Evolutionary conservation across 2,797 vertebrate species (phyloP).

Genomic region (Chiroxiphia lanceolata): DNA sequence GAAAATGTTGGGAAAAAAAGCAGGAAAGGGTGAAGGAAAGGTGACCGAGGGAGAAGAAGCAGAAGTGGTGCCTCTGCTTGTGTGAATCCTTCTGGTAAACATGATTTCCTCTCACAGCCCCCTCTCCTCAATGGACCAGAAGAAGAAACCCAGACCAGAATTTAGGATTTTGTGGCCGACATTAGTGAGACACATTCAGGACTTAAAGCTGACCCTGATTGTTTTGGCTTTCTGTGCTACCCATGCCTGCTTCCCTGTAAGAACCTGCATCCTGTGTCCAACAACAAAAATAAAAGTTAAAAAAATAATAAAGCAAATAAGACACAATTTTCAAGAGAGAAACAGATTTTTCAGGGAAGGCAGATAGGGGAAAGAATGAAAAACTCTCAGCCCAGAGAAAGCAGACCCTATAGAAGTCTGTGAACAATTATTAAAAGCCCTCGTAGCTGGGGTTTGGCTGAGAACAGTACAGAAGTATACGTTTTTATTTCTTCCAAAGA

Average conservation of each 20-base stretch:
- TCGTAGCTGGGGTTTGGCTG: not conserved
- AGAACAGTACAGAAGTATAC: not conserved
- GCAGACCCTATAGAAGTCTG: not conserved
- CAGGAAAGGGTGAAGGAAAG: not conserved
- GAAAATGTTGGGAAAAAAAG: not conserved
- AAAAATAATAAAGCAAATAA: not conserved
- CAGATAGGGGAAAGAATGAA: not conserved
- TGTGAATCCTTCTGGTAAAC: not conserved
- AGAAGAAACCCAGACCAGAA: not conserved
- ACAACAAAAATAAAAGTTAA: not conserved
- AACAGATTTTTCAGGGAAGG: not conserved
- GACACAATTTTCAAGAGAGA: not conserved
- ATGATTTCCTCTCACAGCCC: not conserved
- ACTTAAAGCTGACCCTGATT: not conserved
- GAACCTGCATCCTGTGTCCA: not conserved
- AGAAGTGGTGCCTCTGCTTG: not conserved
- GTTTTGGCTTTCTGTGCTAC: not conserved
- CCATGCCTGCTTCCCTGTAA: not conserved
- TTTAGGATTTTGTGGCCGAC: not conserved
- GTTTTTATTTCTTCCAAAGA: not conserved
- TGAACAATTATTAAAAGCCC: not conserved
- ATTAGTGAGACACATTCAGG: not conserved
- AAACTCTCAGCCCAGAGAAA: not conserved
- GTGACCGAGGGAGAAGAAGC: not conserved
- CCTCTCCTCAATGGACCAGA: not conserved